phyloP scores from a whole-genome alignment of 2,113 vertebrate species.

The Gnathonemus echidnorhynchus region DNA sequence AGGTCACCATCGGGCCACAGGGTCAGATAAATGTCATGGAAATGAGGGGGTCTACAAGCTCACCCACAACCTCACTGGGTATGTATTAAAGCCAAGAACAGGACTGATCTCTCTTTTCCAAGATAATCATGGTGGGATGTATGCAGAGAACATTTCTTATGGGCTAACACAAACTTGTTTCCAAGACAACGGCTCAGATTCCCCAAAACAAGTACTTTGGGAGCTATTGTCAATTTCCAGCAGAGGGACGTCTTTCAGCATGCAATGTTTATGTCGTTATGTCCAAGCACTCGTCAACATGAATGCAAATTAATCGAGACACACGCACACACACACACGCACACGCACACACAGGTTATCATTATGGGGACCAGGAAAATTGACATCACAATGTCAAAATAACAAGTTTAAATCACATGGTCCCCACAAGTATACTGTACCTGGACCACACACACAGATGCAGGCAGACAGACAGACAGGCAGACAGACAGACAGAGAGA shows the following conservation, averaged over 20 bases:
- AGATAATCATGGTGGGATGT: neutral
- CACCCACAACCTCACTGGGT: neutral
- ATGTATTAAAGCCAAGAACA: neutral
- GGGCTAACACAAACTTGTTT: neutral
- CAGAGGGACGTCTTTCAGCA: neutral
- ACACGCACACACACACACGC: neutral
- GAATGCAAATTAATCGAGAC: neutral
- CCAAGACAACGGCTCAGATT: neutral
- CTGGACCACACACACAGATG: neutral
- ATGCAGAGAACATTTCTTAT: neutral
- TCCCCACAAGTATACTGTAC: no score
- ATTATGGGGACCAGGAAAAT: no score
- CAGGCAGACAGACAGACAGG: neutral
- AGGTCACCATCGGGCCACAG: neutral
- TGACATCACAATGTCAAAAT: neutral
- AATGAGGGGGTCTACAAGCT: neutral
- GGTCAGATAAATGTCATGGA: neutral
- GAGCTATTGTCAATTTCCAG: neutral
- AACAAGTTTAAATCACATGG: no score
- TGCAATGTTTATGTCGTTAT: neutral
- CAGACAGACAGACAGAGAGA: neutral
- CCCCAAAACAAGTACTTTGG: neutral
- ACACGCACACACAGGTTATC: neutral
- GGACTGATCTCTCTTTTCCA: neutral
- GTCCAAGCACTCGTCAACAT: neutral